Percentiles rank a stretch among this genome's conserved stretches.
Conservation (phyloP, 2,113 vertebrate species). For the Alectura lathami region DNA sequence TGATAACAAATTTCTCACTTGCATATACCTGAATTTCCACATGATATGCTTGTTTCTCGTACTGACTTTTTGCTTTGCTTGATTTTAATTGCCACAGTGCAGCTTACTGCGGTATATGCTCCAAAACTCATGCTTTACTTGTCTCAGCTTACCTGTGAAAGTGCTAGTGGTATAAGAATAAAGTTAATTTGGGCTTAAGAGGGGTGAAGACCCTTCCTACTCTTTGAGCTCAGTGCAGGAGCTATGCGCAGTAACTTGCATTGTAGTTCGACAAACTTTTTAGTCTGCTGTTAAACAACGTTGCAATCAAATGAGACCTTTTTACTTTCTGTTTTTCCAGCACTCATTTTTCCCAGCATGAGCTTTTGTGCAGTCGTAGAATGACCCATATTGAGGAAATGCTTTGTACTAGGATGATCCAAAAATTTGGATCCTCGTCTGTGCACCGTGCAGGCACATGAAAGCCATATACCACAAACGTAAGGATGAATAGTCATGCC, state of each 20-base stretch:
- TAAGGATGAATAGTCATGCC: background rate
- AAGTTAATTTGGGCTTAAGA: background rate
- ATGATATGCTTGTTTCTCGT: background rate
- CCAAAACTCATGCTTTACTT: background rate
- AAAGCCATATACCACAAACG: background rate
- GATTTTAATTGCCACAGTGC: background rate
- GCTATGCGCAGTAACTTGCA: background rate
- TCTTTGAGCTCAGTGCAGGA: background rate
- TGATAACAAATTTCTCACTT: background rate
- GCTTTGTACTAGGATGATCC: background rate
- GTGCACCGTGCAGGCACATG: background rate
- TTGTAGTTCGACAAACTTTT: background rate
- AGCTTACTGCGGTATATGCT: background rate
- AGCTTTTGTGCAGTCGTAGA: background rate
- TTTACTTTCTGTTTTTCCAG: background rate
- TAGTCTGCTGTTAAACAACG: background rate
- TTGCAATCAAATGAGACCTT: background rate
- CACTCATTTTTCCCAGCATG: background rate
- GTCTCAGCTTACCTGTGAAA: background rate
- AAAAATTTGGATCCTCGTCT: background rate
- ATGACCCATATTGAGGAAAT: too few species aligned
- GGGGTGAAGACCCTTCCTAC: background rate
- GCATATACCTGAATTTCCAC: background rate
- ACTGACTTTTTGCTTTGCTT: background rate
- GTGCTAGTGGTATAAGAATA: background rate